phyloP scores from a whole-genome alignment of 2,797 vertebrate genomes.

The Sebastes taczanowskii region DNA sequence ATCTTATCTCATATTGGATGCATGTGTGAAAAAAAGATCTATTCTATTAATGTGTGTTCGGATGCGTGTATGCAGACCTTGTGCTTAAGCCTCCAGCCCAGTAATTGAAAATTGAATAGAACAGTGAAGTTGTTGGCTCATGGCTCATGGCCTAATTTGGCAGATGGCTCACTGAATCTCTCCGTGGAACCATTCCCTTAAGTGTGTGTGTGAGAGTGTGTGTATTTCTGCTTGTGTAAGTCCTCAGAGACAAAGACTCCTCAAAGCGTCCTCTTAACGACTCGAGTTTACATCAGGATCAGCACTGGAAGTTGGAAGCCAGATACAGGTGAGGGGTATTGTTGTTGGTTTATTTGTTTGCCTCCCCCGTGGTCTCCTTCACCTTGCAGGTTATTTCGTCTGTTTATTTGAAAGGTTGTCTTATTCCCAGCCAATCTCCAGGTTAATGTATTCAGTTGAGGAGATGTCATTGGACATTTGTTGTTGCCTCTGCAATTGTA shows the following conservation, averaged over 20 bases:
- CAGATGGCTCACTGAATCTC: slow-evolving; percentile 84
- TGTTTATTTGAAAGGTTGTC: slow-evolving; percentile 34
- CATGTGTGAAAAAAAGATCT: slow-evolving; percentile 33
- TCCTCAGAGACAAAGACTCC: slow-evolving; percentile 62
- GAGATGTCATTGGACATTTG: slow-evolving; percentile 30
- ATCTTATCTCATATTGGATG: slow-evolving; percentile 45
- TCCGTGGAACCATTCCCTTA: slow-evolving; percentile 72
- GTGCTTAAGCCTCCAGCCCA: slow-evolving; percentile 64
- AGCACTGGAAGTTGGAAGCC: slow-evolving; percentile 34
- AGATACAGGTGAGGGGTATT: slow-evolving; percentile 8
- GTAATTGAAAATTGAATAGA: slow-evolving; percentile 81
- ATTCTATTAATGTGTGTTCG: slow-evolving; percentile 42
- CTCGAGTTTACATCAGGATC: slow-evolving; percentile 62
- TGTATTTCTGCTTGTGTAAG: slow-evolving; percentile 52
- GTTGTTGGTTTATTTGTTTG: slow-evolving; percentile 20
- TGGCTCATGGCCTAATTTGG: slow-evolving; percentile 83
- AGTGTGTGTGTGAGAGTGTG: slow-evolving; percentile 19
- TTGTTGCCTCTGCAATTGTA: neutral
- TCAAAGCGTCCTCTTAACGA: slow-evolving; percentile 68
- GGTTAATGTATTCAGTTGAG: slow-evolving; percentile 42
- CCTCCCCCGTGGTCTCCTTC: slow-evolving; percentile 34
- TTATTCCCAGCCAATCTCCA: slow-evolving; percentile 34
- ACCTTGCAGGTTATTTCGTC: slow-evolving; percentile 51
- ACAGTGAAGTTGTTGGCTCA: slow-evolving; percentile 73
- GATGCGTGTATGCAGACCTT: slow-evolving; percentile 45